These are phyloP conservation scores for Motacilla tschutschensis DNA, from an alignment of 2,113 vertebrate species.

Conservation along the genomic window DNA sequence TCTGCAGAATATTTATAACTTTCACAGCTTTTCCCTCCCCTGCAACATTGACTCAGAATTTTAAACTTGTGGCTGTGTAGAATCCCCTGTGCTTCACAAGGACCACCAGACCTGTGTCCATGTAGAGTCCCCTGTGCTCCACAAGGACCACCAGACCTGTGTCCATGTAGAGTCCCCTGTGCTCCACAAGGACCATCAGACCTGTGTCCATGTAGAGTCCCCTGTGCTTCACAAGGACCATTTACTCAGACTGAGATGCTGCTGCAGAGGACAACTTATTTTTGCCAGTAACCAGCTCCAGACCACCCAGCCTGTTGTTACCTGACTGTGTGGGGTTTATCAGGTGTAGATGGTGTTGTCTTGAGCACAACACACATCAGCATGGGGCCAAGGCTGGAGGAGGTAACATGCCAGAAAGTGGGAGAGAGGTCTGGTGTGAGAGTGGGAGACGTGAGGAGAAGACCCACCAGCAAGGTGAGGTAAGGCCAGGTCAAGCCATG, in stretches of 20 bases:
- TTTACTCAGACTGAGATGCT: not conserved
- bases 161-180: not conserved
- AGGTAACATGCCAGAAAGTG: not conserved
- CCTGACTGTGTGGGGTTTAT: not conserved
- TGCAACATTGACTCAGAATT: not conserved
- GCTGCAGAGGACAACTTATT: not conserved
- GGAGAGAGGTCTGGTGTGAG: not conserved
- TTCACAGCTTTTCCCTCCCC: not conserved
- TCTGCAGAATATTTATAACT: not conserved
- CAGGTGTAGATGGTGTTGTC: fast-evolving
- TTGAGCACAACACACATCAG: not conserved
- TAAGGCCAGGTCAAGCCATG: not conserved
- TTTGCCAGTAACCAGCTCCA: not conserved
- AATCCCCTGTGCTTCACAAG: not conserved
- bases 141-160: not conserved
- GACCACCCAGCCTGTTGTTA: fast-evolving
- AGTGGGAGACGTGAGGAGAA: not conserved
- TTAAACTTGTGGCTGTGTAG: not conserved
- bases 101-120: not conserved
- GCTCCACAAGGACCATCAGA: not conserved
- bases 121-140: too few species aligned
- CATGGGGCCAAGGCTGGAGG: fast-evolving
- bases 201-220: too few species aligned
- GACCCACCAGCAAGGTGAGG: not conserved
- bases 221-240: not conserved